These are phyloP conservation scores for Lepidurus apus DNA, from an alignment of 1,140 invertebrate species.

Conservation along the genomic window DNA sequence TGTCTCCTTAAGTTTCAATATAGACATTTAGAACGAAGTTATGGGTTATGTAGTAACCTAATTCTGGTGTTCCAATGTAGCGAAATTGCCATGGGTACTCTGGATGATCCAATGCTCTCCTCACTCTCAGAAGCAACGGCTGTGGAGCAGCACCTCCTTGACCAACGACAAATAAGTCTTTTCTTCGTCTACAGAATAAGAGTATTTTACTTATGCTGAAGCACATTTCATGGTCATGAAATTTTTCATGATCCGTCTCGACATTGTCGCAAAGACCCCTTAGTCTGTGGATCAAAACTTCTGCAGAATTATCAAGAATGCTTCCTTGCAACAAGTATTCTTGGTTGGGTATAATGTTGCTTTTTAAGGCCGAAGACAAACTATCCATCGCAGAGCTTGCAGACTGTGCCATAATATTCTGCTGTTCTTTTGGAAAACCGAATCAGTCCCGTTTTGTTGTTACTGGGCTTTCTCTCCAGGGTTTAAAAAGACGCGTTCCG, in stretches of 20 bases:
- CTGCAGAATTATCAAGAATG: constrained; percentile 82
- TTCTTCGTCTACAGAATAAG: neutral
- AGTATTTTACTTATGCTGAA: constrained; percentile 60
- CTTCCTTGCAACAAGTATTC: constrained; percentile 88
- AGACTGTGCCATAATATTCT: constrained; percentile 28
- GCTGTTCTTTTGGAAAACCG: neutral
- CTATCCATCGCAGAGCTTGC: constrained; percentile 61
- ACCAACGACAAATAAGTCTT: neutral
- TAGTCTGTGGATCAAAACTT: constrained; percentile 83
- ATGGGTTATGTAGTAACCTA: constrained; percentile 46
- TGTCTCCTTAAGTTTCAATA: constrained; percentile 57
- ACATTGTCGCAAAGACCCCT: constrained; percentile 53
- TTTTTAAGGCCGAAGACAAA: constrained; percentile 66
- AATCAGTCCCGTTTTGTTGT: too few relatives aligned
- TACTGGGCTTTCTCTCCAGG: too few relatives aligned
- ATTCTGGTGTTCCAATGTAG: constrained; percentile 83
- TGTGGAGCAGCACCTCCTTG: constrained; percentile 49
- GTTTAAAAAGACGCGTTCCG: too few relatives aligned
- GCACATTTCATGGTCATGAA: constrained; percentile 80
- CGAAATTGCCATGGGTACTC: constrained; percentile 80
- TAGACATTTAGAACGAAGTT: neutral
- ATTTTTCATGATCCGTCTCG: constrained; percentile 69
- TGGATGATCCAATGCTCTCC: constrained; percentile 66
- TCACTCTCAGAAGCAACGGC: constrained; percentile 64
- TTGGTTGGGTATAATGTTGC: constrained; percentile 80